phyloP scores from a whole-genome alignment of 1,140 invertebrate species.

The Plutomurus gul region DNA sequence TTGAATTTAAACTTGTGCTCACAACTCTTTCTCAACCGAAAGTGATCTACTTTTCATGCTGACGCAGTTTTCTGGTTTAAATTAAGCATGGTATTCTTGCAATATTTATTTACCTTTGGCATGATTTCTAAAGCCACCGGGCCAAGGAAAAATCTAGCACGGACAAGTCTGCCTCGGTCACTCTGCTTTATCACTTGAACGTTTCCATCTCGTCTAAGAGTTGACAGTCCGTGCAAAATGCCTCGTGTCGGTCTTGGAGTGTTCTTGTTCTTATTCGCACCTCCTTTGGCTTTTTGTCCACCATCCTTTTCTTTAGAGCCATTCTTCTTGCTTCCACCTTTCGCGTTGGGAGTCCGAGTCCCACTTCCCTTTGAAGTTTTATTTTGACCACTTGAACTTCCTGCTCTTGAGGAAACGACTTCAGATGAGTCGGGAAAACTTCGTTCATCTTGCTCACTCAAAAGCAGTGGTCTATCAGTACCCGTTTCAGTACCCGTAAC shows the following conservation, averaged over 20 bases:
- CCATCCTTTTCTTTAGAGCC: neutral
- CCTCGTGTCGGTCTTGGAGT: constrained; percentile 43
- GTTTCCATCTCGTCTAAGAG: constrained; percentile 46
- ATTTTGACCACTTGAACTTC: neutral
- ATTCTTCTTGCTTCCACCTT: neutral
- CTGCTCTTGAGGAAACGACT: neutral
- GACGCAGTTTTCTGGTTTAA: neutral
- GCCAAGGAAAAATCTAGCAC: constrained; percentile 47
- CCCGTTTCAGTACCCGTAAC: neutral
- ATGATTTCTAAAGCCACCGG: constrained; percentile 53
- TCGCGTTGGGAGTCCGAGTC: too few relatives aligned
- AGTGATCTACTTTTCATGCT: constrained; percentile 16
- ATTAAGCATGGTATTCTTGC: neutral
- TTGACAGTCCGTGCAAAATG: constrained; percentile 49
- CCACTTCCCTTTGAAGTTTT: neutral
- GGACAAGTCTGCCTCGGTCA: constrained; percentile 37
- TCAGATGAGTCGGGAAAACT: neutral
- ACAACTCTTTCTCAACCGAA: constrained; percentile 1
- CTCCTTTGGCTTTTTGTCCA: neutral
- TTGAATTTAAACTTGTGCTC: constrained; percentile 19
- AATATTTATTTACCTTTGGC: constrained; percentile 39
- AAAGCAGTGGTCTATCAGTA: neutral
- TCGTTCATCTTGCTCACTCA: constrained; percentile 26
- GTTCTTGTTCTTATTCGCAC: neutral
- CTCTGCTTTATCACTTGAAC: constrained; percentile 47